Evolutionary conservation across 2,113 vertebrate species (phyloP).

Genomic region (Melanerpes aurifrons): DNA sequence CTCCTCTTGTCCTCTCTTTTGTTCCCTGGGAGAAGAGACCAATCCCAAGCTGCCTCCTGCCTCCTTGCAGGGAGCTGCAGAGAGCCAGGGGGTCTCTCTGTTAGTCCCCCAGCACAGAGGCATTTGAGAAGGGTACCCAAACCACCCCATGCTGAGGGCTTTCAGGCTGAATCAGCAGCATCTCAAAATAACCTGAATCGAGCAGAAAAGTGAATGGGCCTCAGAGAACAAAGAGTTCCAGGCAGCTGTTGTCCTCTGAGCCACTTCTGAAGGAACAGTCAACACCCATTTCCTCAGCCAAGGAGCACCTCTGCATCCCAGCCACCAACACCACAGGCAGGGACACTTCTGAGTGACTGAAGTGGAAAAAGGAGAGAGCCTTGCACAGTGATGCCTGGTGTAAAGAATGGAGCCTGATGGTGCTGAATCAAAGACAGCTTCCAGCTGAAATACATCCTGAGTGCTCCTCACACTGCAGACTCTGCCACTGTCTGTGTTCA

Average conservation of each 20-base stretch:
- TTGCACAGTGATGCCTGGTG: neutral
- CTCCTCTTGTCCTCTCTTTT: no score
- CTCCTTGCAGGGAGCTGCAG: no score
- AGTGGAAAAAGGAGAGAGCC: neutral
- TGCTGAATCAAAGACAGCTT: conserved; percentile 16
- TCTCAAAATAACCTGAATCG: neutral
- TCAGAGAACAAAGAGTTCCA: neutral
- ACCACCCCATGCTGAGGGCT: neutral
- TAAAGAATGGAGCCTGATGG: neutral
- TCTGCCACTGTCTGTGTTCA: neutral
- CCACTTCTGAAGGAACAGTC: neutral
- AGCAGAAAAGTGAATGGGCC: neutral
- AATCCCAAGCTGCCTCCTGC: no score
- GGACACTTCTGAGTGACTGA: neutral
- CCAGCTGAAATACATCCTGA: neutral
- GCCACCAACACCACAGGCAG: neutral
- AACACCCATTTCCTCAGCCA: conserved; percentile 12
- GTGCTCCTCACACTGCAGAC: neutral
- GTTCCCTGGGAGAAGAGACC: no score
- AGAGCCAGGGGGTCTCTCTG: no score
- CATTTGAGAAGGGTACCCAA: neutral
- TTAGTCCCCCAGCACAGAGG: neutral
- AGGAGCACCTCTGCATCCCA: neutral
- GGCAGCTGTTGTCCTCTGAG: neutral
- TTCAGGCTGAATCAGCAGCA: neutral